phyloP scores from a whole-genome alignment of 2,888 invertebrate genomes.

The Lepidochitona cinerea region DNA sequence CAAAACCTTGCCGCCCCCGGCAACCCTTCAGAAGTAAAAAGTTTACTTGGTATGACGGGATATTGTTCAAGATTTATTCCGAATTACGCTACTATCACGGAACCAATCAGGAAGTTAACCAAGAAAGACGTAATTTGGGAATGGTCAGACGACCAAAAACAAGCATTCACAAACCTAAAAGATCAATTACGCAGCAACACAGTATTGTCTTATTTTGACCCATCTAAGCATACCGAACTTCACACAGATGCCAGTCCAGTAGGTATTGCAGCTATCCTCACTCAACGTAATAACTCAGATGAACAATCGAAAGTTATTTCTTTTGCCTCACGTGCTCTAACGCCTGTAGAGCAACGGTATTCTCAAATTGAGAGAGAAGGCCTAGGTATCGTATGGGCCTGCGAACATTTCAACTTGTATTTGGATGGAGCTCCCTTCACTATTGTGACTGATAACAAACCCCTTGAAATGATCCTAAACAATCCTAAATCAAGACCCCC shows the following conservation, averaged over 20 bases:
- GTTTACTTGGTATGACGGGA: conserved; percentile 15
- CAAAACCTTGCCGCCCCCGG: conserved; percentile 3
- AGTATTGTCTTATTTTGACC: conserved; percentile 20
- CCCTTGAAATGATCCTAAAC: too few species aligned
- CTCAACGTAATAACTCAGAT: background rate
- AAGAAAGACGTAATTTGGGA: conserved; percentile 7
- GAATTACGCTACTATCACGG: conserved; percentile 15
- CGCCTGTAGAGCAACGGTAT: conserved; percentile 22
- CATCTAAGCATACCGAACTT: conserved; percentile 7
- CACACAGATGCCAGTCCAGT: conserved; percentile 23
- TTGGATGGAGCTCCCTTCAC: too few species aligned
- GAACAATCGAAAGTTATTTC: background rate
- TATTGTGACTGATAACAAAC: too few species aligned
- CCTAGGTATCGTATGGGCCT: conserved; percentile 27
- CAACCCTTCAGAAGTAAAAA: conserved; percentile 13
- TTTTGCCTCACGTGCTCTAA: conserved; percentile 8
- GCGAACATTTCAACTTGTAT: conserved; percentile 32
- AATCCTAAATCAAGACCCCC: too few species aligned
- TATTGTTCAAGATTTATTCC: conserved; percentile 15
- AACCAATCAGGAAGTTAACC: conserved; percentile 13
- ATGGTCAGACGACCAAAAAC: conserved; percentile 3
- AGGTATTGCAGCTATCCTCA: conserved; percentile 22
- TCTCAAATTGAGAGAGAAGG: conserved; percentile 26
- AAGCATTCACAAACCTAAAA: conserved; percentile 3
- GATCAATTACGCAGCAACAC: conserved; percentile 10